Base-by-base conservation (phyloP, 2,113 vertebrate species). In the Lynx canadensis region DNA sequence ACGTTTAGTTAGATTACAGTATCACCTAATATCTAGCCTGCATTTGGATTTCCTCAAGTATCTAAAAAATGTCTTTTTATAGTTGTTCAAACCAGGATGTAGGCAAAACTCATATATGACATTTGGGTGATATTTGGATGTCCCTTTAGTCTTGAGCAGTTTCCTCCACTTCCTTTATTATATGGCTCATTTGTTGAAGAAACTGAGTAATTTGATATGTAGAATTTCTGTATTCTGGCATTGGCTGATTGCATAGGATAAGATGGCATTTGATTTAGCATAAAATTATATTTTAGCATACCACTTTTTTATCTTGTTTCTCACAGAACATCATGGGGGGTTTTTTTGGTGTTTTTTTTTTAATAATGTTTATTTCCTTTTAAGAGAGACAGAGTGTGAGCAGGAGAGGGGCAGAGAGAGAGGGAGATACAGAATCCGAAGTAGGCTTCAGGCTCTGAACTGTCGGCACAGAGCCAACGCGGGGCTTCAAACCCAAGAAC, bases 101-200 rank as follows among this genome's bases (percentile, higher is more conserved):
- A 79, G 78, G 50, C 25, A 89, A 87, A 23, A 15, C 82, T 8
- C 16, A 31, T 79, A 76, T 5, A 1, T 88, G 55, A 27, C 66
- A 9, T 95, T 82, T 95, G 78, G 8, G 78, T 78, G 50, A 31
- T 92, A 52, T 60, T 60, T 60, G 57, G 57, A 21, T 14, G 21
- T 76, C 82, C 21, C 48, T 60, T 29, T 82, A 76, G 60, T 88
- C 76, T 86, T 91, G 63, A 94, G 48, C 27, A 63, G 33, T 83
- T 94, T 94, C 80, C 41, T 52, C 66, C 10, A 90, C n/a, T 23
- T 52, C 19, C 68, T 82, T 76, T 55, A 66, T 87, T 91, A n/a
- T 79, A 41, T 71, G n/a, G 29, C 41, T 89, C 86, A 84, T 84
- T 92, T 83, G 33, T 78, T 92, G 63, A 79, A 95, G 65, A 95